These are phyloP conservation scores for Falco punctatus DNA, from an alignment of 2,113 vertebrate genomes.

Conservation along the genomic window DNA sequence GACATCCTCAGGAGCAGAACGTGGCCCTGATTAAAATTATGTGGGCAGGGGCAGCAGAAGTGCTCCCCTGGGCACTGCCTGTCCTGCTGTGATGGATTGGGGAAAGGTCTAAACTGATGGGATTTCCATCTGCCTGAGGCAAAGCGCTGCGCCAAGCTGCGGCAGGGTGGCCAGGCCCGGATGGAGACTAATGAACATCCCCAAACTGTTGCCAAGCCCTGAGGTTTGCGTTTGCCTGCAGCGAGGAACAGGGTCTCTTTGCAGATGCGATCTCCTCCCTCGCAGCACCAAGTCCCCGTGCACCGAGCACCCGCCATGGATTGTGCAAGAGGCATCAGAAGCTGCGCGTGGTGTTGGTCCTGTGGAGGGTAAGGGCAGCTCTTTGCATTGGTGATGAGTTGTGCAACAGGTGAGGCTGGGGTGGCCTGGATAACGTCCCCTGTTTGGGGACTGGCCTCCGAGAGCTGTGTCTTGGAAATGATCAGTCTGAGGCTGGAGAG, in stretches of 20 bases:
- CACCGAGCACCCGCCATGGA: rapidly evolving
- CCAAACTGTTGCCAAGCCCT: neutral
- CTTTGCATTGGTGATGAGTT: neutral
- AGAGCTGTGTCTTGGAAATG: rapidly evolving
- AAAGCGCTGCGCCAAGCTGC: neutral
- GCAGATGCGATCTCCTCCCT: neutral
- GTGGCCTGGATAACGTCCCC: neutral
- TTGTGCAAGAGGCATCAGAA: rapidly evolving
- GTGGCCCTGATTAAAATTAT: neutral
- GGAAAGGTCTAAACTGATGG: neutral
- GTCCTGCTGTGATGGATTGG: rapidly evolving
- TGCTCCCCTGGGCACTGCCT: neutral
- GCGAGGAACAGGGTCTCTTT: neutral
- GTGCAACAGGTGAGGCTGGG: rapidly evolving
- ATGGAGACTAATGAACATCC: neutral
- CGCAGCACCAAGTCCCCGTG: rapidly evolving
- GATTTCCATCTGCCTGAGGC: neutral
- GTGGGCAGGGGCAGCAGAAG: rapidly evolving
- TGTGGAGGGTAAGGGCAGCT: neutral
- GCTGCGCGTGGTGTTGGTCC: neutral
- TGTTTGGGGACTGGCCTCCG: neutral
- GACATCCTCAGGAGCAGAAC: neutral
- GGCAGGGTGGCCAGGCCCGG: neutral
- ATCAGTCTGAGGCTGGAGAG: too few relatives aligned
- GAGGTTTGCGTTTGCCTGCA: neutral